Conservation (phyloP, 2,797 vertebrate species). For the Acestrorhynchus altus region DNA sequence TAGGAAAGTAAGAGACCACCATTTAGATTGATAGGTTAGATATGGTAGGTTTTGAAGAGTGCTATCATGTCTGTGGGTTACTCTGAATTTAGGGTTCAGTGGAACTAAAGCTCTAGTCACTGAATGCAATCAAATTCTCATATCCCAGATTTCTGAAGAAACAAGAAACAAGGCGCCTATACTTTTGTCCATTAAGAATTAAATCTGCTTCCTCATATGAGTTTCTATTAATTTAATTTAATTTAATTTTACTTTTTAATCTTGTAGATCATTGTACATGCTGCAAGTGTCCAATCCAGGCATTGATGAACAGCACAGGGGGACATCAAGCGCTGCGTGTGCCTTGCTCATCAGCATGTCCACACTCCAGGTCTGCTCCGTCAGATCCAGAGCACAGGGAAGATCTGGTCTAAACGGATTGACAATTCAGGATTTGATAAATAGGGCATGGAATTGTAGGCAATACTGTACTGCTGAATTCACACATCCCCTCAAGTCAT, state of each 20-base stretch:
- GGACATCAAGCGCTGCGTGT: slow-evolving; percentile 1
- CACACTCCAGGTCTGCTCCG: not conserved
- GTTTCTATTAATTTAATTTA: no score
- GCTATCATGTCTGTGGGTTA: no score
- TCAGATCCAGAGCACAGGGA: not conserved
- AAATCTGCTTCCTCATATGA: not conserved
- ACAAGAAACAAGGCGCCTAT: no score
- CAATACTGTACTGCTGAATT: not conserved
- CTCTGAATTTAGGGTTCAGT: no score
- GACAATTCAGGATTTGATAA: not conserved
- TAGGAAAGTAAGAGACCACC: no score
- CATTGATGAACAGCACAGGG: not conserved
- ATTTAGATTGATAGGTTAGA: no score
- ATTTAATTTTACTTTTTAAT: no score
- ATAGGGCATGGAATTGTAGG: not conserved
- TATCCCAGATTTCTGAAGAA: no score
- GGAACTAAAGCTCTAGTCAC: no score
- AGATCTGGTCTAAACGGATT: not conserved
- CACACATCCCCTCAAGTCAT: not conserved
- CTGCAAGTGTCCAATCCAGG: not conserved
- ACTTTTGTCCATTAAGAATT: no score
- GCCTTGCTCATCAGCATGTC: slow-evolving; percentile 13
- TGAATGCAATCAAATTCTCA: no score
- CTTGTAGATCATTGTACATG: not conserved
- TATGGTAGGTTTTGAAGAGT: no score